Conservation (phyloP, 2,888 invertebrate genomes). For the Hypomecis atomaria region DNA sequence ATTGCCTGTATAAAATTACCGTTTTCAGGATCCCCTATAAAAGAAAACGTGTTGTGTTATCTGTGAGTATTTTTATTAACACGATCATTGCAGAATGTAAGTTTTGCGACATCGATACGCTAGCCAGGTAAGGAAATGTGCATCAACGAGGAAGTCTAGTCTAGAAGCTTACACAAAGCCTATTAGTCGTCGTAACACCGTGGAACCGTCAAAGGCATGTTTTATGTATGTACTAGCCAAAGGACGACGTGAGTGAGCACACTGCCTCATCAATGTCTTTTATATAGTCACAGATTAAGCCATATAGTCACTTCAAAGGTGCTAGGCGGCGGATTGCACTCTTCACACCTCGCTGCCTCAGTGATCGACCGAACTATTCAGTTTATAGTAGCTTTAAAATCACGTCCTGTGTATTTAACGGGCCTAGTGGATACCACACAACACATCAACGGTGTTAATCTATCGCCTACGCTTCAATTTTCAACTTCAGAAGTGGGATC, state of each 20-base stretch:
- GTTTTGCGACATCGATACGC: not conserved
- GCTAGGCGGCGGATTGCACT: slow-evolving; percentile 11
- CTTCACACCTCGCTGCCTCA: slow-evolving; percentile 58
- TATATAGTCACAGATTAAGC: not conserved
- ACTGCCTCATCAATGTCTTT: slow-evolving; percentile 4
- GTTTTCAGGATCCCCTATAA: no score
- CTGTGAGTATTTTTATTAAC: no score
- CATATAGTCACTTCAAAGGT: not conserved
- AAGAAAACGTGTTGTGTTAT: no score
- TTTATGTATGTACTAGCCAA: slow-evolving; percentile 3
- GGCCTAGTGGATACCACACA: not conserved
- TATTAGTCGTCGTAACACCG: slow-evolving; percentile 9
- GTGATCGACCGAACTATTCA: slow-evolving; percentile 51
- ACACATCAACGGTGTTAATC: slow-evolving; percentile 6
- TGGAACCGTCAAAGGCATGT: slow-evolving; percentile 11
- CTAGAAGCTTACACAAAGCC: slow-evolving; percentile 13
- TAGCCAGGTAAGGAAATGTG: not conserved
- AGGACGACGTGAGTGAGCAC: slow-evolving; percentile 2
- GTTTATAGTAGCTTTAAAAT: slow-evolving; percentile 47
- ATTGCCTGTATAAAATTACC: no score
- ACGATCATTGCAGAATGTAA: not conserved
- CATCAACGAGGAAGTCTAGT: slow-evolving; percentile 4
- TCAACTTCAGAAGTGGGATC: slow-evolving; percentile 9
- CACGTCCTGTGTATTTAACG: slow-evolving; percentile 23
- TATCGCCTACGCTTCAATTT: slow-evolving; percentile 13